Base-by-base conservation (phyloP, 2,888 invertebrate genomes). In the Brenthis ino region DNA sequence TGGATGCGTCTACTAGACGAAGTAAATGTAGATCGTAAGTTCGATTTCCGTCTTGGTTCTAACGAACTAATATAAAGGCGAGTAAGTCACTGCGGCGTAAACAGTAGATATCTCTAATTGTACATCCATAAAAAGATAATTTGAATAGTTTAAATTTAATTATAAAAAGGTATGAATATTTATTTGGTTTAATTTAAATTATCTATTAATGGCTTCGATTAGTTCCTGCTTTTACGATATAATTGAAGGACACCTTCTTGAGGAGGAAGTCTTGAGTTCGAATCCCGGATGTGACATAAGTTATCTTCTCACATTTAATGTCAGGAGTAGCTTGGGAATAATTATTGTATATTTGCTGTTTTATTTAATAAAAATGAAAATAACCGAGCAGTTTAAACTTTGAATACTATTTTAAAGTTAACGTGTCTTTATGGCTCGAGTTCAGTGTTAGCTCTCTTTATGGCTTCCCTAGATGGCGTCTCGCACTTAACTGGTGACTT, bases 211-310 rank as follows among this genome's bases (percentile, higher is more conserved):
- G 28, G 24, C 48, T 47, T 50, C 50, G 28, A 60, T 60, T 16
- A 16, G 60, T 60, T 48, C 60, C 48, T 50, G 60, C 60, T 60
- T 60, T 50, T 60, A 50, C 24, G 60, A 60, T 50, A n/a, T 50
- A 33, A 16, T 16, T 50, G 60, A 60, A 50, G 60, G 50, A 50
- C 28, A 50, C 12, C 5, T 11, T 2, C 6, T 37, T 20, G 20
- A 20, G 20, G 20, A 20, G 11, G 11, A 43, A 43, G 37, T 43
- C 37, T 11, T 11, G 37, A 37, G 37, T 43, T 43, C 37, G 37
- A 43, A 43, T 43, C 11, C 37, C 11, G 11, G 37, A 43, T 43
- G 37, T 43, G 37, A 8, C 37, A 43, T 11, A 11, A 43, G 8
- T 43, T 43, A 43, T 11, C 37, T 6, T 11, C 37, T 6, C 16